These are phyloP conservation scores for Polietes domitor DNA, from an alignment of 2,888 invertebrate genomes.

Conservation along the genomic window DNA sequence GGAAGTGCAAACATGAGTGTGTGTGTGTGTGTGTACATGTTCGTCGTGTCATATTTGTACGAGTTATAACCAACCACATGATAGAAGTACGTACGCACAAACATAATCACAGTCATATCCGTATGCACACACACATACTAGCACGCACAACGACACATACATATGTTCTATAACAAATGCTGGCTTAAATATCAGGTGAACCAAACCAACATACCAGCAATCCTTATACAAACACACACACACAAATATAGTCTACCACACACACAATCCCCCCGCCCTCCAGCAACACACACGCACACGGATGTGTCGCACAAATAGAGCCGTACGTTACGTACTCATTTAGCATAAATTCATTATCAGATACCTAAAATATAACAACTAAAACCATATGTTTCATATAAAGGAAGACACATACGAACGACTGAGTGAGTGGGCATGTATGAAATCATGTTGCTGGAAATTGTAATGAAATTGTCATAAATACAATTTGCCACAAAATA, in stretches of 20 bases:
- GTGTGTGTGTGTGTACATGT: conserved; percentile 29
- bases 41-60: conserved; percentile 50
- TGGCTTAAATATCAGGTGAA: conserved; percentile 55
- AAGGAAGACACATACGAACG: neutral
- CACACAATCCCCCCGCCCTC: neutral
- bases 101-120: neutral
- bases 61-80: conserved; percentile 52
- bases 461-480: conserved; percentile 54
- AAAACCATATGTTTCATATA: conserved; percentile 53
- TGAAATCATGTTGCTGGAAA: conserved; percentile 48
- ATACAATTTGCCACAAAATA: conserved; percentile 58
- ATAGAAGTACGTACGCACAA: conserved; percentile 26
- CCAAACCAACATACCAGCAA: conserved; percentile 15
- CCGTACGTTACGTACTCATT: conserved; percentile 12
- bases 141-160: neutral
- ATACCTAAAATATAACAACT: conserved; percentile 48
- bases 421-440: neutral
- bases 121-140: neutral
- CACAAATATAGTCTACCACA: neutral
- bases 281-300: neutral
- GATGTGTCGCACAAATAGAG: neutral
- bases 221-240: neutral
- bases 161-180: conserved; percentile 24
- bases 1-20: neutral
- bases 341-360: conserved; percentile 49